Evolutionary conservation across 1,140 invertebrate genomes (phyloP), one percentile per base, ranked within the genome.

Genomic region (Bombus pyrosoma): DNA sequence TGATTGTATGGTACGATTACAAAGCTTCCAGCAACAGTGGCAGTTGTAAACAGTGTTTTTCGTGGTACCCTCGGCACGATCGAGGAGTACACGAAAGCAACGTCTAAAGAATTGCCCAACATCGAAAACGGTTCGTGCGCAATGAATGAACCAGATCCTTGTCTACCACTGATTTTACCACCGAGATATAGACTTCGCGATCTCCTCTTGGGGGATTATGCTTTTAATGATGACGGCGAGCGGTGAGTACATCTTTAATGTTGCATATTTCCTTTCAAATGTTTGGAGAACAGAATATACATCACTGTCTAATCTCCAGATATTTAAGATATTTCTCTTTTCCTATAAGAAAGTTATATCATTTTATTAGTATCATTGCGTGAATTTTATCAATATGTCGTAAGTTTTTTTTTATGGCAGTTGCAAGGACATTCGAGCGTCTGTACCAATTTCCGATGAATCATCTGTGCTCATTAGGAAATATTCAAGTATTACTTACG

Each of bases 121-220:
- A 78, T 66, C 25, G 75, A 83, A 47, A 81, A 68, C 47, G 79
- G 72, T 74, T 81, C 86, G 68, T 84, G 68, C 85, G 89, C 87
- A 66, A 95, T 95, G 93, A 95, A 95, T 87, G 95, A 95, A 83
- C 94, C 94, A n/a, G 95, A 95, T 90, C 95, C 95, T 28, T 95
- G 94, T 81, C 83, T 95, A 39, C 92, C 95, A n/a, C 85, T 94
- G 57, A 91, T 94, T 77, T 82, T 95, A 22, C 95, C 94, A 47
- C 96, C 97, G 6, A 94, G 97, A 85, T 98, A 98, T 95, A 96
- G 97, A 43, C 96, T 98, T 87, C 96, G 97, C 78, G 97, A 98
- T 95, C 96, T 98, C 85, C 96, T 98, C 85, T 95, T 97, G 87
- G 97, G 97, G 66, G 97, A 98, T 94, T 97, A 97, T 91, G 97